Evolutionary conservation across 2,888 invertebrate genomes (phyloP).

Genomic region (Tipula unca): DNA sequence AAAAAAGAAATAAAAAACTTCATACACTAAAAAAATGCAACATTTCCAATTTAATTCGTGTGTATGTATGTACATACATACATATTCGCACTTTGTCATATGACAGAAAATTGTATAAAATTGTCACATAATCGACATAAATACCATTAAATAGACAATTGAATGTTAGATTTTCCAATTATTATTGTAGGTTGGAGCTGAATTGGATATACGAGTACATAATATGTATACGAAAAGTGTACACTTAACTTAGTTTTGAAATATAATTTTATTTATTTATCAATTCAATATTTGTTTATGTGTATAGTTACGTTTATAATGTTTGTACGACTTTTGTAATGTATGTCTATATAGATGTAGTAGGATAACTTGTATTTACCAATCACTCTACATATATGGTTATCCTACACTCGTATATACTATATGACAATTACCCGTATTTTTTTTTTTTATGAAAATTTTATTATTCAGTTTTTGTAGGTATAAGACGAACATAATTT

Average conservation of each 20-base stretch:
- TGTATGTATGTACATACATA: too few species aligned
- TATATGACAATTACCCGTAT: neutral
- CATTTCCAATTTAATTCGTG: too few species aligned
- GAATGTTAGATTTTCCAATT: neutral
- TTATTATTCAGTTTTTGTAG: neutral
- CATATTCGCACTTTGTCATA: neutral
- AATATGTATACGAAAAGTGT: neutral
- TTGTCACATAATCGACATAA: neutral
- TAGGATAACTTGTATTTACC: constrained; percentile 8
- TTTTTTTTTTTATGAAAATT: neutral
- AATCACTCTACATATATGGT: neutral
- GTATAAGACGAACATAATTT: neutral
- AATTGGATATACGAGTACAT: neutral
- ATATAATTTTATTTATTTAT: neutral
- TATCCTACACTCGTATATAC: neutral
- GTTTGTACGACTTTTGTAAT: neutral
- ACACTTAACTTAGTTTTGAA: neutral
- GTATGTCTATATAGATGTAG: neutral
- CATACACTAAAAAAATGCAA: neutral
- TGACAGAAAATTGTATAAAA: neutral
- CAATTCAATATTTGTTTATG: neutral
- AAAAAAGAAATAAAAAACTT: neutral
- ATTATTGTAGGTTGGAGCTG: neutral
- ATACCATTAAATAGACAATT: neutral
- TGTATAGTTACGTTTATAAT: neutral